Conservation (phyloP, 2,113 vertebrate species). For the Glaucidium brasilianum region DNA sequence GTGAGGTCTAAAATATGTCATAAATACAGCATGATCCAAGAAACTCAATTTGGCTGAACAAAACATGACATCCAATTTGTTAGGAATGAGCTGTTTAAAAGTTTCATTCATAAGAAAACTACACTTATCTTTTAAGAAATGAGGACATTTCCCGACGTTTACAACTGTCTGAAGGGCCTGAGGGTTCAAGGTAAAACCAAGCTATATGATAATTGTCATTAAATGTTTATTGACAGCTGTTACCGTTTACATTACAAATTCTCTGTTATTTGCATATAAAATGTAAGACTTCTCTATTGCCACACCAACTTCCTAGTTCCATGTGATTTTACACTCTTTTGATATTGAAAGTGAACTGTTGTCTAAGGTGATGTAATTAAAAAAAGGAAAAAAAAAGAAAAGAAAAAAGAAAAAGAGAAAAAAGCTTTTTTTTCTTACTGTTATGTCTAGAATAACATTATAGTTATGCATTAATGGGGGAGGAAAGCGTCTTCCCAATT, state of each 20-base stretch:
- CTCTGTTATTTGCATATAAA: not conserved
- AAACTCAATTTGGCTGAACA: conserved; percentile 28
- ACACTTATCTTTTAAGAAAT: conserved; percentile 34
- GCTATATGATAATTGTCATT: not conserved
- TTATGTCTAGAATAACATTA: not conserved
- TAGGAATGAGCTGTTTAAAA: conserved; percentile 30
- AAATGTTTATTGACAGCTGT: not conserved
- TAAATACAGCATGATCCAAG: conserved; percentile 2
- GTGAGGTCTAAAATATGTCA: not conserved
- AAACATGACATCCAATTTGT: conserved; percentile 13
- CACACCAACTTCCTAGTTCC: not conserved
- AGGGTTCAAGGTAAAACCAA: not conserved
- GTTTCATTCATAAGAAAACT: not conserved
- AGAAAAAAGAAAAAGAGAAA: too few species aligned
- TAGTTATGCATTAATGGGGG: not conserved
- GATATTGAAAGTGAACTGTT: not conserved
- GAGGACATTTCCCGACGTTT: not conserved
- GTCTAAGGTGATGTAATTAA: not conserved
- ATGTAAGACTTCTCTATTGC: not conserved
- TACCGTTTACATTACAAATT: not conserved
- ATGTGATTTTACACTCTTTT: not conserved
- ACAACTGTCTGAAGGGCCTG: not conserved
- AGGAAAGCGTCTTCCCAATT: not conserved
- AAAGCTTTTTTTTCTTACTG: not conserved
- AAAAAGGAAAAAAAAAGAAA: too few species aligned